phyloP scores from a whole-genome alignment of 2,113 vertebrate genomes.

The Heptranchias perlo region DNA sequence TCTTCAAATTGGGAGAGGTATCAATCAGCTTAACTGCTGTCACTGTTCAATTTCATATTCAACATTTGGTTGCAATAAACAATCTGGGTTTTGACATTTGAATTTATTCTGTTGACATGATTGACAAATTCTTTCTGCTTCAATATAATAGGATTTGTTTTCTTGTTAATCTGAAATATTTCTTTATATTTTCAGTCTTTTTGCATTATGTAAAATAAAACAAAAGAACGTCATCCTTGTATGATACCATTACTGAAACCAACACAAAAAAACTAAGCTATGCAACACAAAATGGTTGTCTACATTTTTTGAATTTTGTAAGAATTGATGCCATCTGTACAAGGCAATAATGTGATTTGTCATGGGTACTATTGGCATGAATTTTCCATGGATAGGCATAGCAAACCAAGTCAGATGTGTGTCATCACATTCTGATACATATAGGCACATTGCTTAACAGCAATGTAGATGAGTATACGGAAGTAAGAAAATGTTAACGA shows the following conservation, averaged over 20 bases:
- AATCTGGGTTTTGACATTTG: conserved; percentile 18
- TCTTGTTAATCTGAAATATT: neutral
- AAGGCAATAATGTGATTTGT: conserved; percentile 4
- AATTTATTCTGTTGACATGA: conserved; percentile 24
- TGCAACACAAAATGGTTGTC: neutral
- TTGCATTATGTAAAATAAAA: conserved; percentile 18
- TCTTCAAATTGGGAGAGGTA: neutral
- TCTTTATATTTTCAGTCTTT: neutral
- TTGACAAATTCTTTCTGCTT: conserved; percentile 29
- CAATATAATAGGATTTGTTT: neutral
- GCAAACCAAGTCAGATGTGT: neutral
- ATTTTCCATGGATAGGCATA: neutral
- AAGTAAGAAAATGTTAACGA: neutral
- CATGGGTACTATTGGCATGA: conserved; percentile 19
- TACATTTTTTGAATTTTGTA: conserved; percentile 26
- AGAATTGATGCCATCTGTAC: conserved; percentile 29
- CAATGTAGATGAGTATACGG: neutral
- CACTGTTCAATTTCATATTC: neutral
- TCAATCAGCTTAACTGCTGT: neutral
- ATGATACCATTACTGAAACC: neutral
- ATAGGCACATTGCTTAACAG: neutral
- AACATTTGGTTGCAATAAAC: neutral
- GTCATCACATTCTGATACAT: neutral
- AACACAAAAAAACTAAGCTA: neutral
- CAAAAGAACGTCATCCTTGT: neutral